Evolutionary conservation across 2,113 vertebrate genomes (phyloP).

Genomic region (Galeopterus variegatus): DNA sequence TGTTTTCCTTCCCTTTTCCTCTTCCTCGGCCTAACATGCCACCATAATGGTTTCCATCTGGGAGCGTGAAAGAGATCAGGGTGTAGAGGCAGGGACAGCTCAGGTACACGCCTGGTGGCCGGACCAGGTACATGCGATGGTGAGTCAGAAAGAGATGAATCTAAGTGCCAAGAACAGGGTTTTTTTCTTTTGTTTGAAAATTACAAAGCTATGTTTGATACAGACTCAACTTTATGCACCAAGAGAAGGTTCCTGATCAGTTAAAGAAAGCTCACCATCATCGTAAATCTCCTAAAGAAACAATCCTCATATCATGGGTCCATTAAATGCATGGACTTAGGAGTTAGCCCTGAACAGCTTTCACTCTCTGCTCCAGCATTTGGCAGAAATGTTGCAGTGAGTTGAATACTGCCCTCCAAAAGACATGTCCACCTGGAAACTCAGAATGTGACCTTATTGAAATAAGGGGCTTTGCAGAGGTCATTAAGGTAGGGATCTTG

Average conservation of each 20-base stretch:
- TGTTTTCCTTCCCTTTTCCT: neutral
- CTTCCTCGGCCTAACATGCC: neutral
- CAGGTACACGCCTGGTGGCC: rapidly evolving
- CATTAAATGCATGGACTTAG: too few relatives aligned
- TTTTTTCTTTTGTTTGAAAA: neutral
- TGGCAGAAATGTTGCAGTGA: neutral
- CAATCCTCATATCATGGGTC: rapidly evolving
- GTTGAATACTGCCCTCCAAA: neutral
- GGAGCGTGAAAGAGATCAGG: neutral
- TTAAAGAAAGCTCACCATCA: neutral
- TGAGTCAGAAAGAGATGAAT: rapidly evolving
- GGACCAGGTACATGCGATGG: rapidly evolving
- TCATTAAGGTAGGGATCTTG: neutral
- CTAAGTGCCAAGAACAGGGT: neutral
- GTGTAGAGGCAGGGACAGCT: neutral
- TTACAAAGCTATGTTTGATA: neutral
- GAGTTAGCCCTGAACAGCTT: rapidly evolving
- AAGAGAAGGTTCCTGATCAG: neutral
- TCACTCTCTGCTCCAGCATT: neutral
- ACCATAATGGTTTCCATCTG: neutral
- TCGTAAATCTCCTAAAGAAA: neutral
- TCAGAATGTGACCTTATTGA: neutral
- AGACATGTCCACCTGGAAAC: neutral
- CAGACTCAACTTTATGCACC: neutral
- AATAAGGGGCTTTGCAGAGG: neutral